These are phyloP conservation scores for Hippopotamus amphibius DNA, from an alignment of 2,113 vertebrate species.

Conservation along the genomic window DNA sequence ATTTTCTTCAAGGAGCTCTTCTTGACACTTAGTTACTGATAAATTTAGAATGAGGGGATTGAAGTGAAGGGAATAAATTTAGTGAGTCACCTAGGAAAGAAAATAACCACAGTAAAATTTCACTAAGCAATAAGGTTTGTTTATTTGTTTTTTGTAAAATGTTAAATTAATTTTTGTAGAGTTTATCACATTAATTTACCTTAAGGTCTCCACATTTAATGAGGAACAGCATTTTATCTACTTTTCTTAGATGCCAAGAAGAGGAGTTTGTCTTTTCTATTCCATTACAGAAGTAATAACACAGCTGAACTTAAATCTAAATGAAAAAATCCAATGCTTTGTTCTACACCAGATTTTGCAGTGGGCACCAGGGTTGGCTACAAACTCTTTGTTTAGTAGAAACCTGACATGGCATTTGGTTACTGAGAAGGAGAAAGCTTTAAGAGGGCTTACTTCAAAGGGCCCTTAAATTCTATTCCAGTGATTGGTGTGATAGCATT, in stretches of 20 bases:
- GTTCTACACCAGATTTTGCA: background rate
- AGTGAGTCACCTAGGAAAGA: background rate
- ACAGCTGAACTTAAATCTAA: background rate
- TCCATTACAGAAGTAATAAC: background rate
- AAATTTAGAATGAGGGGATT: background rate
- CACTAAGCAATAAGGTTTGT: background rate
- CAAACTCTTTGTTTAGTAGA: background rate
- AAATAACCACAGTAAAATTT: slow-evolving; percentile 8
- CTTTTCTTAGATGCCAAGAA: background rate
- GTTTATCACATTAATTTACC: background rate
- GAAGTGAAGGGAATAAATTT: background rate
- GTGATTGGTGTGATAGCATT: background rate
- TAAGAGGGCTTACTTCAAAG: background rate
- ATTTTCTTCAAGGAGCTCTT: background rate
- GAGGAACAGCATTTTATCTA: background rate
- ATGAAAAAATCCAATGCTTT: background rate
- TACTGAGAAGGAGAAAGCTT: background rate
- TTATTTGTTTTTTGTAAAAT: background rate
- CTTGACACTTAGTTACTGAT: background rate
- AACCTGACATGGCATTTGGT: background rate
- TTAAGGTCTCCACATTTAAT: background rate
- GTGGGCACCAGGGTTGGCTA: background rate
- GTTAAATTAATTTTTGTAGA: background rate
- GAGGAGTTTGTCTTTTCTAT: background rate
- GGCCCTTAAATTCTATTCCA: background rate